phyloP scores from a whole-genome alignment of 35 echinoderm and acorn worm genomes.

The Ophioderma brevispina region DNA sequence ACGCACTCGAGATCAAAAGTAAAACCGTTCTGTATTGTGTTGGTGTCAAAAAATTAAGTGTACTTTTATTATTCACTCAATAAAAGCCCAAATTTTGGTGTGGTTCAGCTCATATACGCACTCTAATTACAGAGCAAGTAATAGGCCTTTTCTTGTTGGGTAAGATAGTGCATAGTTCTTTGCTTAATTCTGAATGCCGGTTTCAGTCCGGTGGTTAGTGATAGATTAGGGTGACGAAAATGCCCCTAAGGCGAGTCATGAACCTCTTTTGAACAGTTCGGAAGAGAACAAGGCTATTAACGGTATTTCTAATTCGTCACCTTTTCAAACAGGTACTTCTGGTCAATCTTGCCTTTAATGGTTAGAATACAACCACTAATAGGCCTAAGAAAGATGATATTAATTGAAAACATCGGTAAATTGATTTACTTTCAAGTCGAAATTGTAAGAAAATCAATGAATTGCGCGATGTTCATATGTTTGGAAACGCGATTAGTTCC shows the following conservation, averaged over 20 bases:
- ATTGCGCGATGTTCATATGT: no score
- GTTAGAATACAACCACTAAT: no score
- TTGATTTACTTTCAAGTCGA: no score
- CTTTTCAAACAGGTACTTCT: not conserved
- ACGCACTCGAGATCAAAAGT: not conserved
- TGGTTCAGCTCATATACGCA: not conserved
- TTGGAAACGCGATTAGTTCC: no score
- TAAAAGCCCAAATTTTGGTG: no score
- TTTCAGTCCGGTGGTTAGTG: not conserved
- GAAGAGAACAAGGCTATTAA: constrained; percentile 7
- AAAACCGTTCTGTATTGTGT: no score
- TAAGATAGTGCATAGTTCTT: not conserved
- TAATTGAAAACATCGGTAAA: no score
- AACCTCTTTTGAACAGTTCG: not conserved
- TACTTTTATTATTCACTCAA: no score
- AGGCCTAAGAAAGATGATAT: no score
- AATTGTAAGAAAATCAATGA: no score
- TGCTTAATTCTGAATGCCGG: not conserved
- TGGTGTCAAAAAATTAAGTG: no score
- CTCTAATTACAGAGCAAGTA: not conserved
- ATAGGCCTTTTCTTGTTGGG: not conserved
- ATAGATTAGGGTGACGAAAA: not conserved
- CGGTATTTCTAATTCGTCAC: not conserved
- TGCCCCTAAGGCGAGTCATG: not conserved
- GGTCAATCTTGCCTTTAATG: no score